Evolutionary conservation across 2,113 vertebrate species (phyloP), one percentile per base, ranked within the genome.

Genomic region (Mugil cephalus): DNA sequence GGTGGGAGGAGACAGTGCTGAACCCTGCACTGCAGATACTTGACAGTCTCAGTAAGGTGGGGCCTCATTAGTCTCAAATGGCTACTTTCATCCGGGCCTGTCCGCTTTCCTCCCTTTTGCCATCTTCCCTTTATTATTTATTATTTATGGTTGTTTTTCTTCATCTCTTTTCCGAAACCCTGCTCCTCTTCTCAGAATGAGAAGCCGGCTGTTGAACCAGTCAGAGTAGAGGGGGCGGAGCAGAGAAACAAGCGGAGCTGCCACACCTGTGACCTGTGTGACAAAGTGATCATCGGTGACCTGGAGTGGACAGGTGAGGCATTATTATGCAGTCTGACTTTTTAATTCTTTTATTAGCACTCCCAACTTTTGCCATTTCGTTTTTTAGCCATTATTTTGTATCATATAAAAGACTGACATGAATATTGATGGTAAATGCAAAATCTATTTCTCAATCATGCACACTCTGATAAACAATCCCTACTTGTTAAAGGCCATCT

Each of bases 251-350:
- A 96, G 77, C 89, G 95, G 42, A 96, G 93, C 61, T 88, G 67
- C 1, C 95, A 89, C 7, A 46, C 86, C 8, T 99, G 98, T 38
- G 94, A 97, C 19, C 75, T 95, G 35, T 99, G 98, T 4, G 82
- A 93, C 80, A 95, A 95, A 42, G 77, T 98, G 64, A 97, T 99
- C 92, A 95, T 99, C 0, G 97, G 98, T 7, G 97, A 99, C 88
- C 90, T 95, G 54, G 96, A 99, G 87, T 99, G 98, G 97, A 91
- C 93, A 91, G 98, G 98, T 99, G 76, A 92, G 91, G 12, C 24
- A 30, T 30, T 30, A 30, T 30, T 30, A 3, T 30, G 24, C 24
- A 30, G 24, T 30, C 24, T 30, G 24, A 30, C 24, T n/a, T n/a
- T n/a, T n/a, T n/a, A n/a, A 30, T 30, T 30, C 5, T 30, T 30